These are phyloP conservation scores for Tautogolabrus adspersus DNA, from an alignment of 2,113 vertebrate species.

Conservation along the genomic window DNA sequence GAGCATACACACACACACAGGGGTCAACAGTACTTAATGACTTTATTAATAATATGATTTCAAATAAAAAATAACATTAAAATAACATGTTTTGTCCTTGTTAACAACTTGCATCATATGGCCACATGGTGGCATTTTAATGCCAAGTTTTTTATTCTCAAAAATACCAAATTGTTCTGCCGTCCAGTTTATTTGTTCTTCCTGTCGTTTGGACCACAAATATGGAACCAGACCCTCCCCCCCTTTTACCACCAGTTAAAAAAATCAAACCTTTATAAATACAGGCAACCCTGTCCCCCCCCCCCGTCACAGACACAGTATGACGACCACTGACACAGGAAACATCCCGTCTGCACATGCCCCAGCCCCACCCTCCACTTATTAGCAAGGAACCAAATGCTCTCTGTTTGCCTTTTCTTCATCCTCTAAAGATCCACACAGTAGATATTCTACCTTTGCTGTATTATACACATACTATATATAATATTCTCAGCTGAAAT, in stretches of 20 bases:
- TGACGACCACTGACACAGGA: conserved; percentile 78
- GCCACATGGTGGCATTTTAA: conserved; percentile 87
- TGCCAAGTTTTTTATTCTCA: conserved; percentile 78
- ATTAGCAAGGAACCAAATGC: conserved; percentile 61
- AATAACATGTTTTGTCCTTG: conserved; percentile 82
- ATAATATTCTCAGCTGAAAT: conserved; percentile 69
- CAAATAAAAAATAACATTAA: conserved; percentile 85
- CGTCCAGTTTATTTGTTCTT: conserved; percentile 77
- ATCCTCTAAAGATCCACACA: conserved; percentile 76
- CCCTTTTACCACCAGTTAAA: not conserved
- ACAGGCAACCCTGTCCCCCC: conserved; percentile 76
- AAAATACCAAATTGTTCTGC: conserved; percentile 81
- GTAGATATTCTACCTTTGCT: conserved; percentile 75
- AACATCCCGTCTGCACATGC: conserved; percentile 64
- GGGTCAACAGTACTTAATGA: conserved; percentile 83
- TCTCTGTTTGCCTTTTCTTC: conserved; percentile 27
- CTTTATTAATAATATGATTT: conserved; percentile 88
- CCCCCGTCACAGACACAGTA: conserved; percentile 76
- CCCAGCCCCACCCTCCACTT: conserved; percentile 40
- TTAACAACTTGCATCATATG: conserved; percentile 83
- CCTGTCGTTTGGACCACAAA: conserved; percentile 58
- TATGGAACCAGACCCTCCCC: conserved; percentile 52
- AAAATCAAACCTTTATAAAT: conserved; percentile 73
- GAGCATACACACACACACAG: conserved; percentile 28
- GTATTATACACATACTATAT: conserved; percentile 74